Percentiles rank a stretch among this genome's conserved stretches.
Conservation (phyloP, 2,888 invertebrate species). For the Sinohyriopsis cumingii region DNA sequence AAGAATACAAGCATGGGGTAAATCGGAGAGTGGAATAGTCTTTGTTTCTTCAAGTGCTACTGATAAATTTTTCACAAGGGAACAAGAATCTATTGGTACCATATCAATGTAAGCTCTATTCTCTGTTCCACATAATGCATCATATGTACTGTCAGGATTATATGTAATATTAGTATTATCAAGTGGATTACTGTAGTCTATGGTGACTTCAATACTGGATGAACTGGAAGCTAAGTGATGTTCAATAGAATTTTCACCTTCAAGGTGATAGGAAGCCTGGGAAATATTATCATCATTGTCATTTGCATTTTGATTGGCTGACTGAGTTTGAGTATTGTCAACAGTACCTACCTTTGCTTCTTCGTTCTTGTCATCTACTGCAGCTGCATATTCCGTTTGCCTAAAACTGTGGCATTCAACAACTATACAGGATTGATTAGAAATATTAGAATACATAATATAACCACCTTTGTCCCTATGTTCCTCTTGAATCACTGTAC, state of each 20-base stretch:
- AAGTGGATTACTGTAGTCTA: not conserved
- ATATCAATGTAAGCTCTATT: not conserved
- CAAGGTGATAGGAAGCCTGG: constrained; percentile 26
- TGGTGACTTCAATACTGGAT: constrained; percentile 1
- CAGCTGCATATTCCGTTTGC: no score
- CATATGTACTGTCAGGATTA: not conserved
- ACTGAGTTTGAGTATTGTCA: constrained; percentile 48
- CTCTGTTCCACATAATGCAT: not conserved
- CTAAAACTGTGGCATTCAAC: constrained; percentile 7
- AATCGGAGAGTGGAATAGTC: no score
- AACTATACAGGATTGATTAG: constrained; percentile 2
- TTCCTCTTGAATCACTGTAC: not conserved
- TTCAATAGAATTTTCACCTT: constrained; percentile 27
- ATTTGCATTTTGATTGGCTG: constrained; percentile 71
- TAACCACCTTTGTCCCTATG: constrained; percentile 7
- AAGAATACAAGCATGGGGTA: no score
- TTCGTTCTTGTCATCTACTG: constrained; percentile 3
- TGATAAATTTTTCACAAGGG: no score
- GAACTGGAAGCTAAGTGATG: constrained; percentile 36
- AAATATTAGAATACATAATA: constrained; percentile 6
- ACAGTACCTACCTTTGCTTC: constrained; percentile 26
- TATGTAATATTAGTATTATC: constrained; percentile 3
- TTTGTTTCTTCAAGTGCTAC: no score
- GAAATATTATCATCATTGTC: constrained; percentile 61
- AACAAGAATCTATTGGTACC: no score